Percentiles rank a stretch among this genome's conserved stretches.
Evolutionary conservation across 2,113 vertebrate genomes (phyloP).

Genomic region (Gavialis gangeticus): DNA sequence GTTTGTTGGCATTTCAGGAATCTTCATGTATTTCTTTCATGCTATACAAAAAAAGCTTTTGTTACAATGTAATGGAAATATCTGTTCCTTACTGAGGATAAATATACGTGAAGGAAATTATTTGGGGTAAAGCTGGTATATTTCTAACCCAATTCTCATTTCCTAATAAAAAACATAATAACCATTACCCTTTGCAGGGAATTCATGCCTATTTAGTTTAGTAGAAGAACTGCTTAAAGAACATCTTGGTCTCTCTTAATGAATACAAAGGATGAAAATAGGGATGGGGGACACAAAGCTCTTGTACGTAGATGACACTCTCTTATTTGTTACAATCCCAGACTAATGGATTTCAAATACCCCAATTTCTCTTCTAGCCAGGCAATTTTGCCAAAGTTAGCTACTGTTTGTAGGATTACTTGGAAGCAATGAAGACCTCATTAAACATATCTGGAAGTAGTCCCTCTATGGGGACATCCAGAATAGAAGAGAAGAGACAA

Average conservation of each 20-base stretch:
- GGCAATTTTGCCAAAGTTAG: background rate
- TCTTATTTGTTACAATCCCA: background rate
- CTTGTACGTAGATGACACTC: background rate
- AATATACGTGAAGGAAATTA: background rate
- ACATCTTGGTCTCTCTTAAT: background rate
- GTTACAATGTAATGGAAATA: background rate
- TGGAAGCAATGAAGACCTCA: background rate
- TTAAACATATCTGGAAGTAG: background rate
- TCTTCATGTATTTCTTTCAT: too few species aligned
- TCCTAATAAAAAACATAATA: background rate
- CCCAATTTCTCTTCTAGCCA: background rate
- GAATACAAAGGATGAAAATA: background rate
- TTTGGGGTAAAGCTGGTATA: accelerated
- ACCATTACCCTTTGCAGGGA: background rate
- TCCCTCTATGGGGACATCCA: background rate
- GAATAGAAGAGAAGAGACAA: background rate
- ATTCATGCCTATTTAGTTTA: background rate
- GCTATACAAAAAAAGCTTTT: background rate
- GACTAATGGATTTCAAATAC: background rate
- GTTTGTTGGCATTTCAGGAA: too few species aligned
- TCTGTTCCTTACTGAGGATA: background rate
- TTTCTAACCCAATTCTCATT: background rate
- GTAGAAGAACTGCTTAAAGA: too few species aligned
- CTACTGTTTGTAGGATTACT: background rate
- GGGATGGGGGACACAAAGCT: background rate